Percentiles rank a stretch among this genome's conserved stretches.
phyloP scores from a whole-genome alignment of 2,888 invertebrate species.

The Tillus elongatus region DNA sequence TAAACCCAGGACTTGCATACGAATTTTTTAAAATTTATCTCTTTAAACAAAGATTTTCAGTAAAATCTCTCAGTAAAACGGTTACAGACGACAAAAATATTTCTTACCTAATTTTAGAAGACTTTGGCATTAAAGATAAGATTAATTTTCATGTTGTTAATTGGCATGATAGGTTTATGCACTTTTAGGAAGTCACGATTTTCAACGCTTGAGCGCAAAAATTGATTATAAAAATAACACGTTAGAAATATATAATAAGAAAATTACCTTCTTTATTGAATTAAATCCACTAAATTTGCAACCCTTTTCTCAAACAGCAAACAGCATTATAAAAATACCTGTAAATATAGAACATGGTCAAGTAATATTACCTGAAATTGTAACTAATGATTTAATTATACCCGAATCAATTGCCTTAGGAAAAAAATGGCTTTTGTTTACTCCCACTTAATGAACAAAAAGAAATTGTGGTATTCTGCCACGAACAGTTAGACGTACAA shows the following conservation, averaged over 20 bases:
- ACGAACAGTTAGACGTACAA: no score
- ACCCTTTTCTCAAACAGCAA: slow-evolving; percentile 6
- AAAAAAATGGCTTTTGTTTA: slow-evolving; percentile 10
- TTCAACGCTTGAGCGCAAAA: slow-evolving; percentile 14
- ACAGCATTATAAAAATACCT: slow-evolving; percentile 9
- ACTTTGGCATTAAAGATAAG: slow-evolving; percentile 10
- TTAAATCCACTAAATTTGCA: slow-evolving; percentile 12
- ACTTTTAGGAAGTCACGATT: no score
- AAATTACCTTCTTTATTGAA: slow-evolving; percentile 13
- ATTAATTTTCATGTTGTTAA: slow-evolving; percentile 11
- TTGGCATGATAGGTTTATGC: slow-evolving; percentile 16
- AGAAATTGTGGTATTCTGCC: no score
- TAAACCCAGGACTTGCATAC: no score
- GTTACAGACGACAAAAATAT: slow-evolving; percentile 13
- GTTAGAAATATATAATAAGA: slow-evolving; percentile 9
- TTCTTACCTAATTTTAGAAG: slow-evolving; percentile 12
- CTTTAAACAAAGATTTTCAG: no score
- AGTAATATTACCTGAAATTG: slow-evolving; percentile 12
- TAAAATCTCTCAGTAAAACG: slow-evolving; percentile 13
- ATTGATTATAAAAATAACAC: slow-evolving; percentile 13
- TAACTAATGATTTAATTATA: slow-evolving; percentile 7
- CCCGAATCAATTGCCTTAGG: no score
- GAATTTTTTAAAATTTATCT: slow-evolving; percentile 13
- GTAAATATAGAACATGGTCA: no score
- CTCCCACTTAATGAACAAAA: slow-evolving; percentile 10